Percentiles rank a stretch among this genome's conserved stretches.
Evolutionary conservation across 2,797 vertebrate species (phyloP).

Genomic region (Neosilurus hyrtlii): DNA sequence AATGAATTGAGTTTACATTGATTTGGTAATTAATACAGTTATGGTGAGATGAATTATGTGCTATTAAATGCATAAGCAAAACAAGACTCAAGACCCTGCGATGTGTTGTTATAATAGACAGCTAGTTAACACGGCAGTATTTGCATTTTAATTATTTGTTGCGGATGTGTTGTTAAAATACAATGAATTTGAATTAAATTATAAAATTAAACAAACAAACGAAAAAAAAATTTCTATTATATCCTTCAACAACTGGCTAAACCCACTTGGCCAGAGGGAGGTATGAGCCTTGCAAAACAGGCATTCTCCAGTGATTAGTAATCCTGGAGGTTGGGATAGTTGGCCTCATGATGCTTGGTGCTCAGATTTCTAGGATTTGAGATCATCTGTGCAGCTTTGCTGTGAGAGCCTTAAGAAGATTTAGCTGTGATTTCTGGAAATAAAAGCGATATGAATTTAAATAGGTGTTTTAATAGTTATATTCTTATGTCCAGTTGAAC

Average conservation of each 20-base stretch:
- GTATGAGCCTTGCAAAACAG: constrained; percentile 53
- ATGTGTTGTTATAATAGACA: constrained; percentile 4
- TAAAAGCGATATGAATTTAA: background rate
- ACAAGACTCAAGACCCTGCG: background rate
- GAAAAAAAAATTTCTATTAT: constrained; percentile 24
- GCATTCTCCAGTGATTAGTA: constrained; percentile 71
- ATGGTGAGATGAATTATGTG: background rate
- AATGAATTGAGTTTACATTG: too few species aligned
- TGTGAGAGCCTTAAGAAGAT: constrained; percentile 43
- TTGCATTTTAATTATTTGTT: constrained; percentile 15
- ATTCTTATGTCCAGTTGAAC: background rate
- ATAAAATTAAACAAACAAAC: background rate
- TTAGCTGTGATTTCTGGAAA: constrained; percentile 44
- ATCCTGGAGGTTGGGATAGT: constrained; percentile 62
- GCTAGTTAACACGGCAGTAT: constrained; percentile 9
- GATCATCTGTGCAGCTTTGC: constrained; percentile 68
- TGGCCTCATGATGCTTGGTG: constrained; percentile 57
- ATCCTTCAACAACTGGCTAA: constrained; percentile 32
- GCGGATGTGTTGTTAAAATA: constrained; percentile 18
- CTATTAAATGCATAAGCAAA: background rate
- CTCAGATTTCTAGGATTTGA: constrained; percentile 66
- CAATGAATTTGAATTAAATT: too few species aligned
- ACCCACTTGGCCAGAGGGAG: constrained; percentile 42
- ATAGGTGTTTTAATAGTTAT: background rate
- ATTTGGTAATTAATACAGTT: background rate